Base-by-base conservation (phyloP, 2,113 vertebrate species). In the Eudyptes chrysolophus region DNA sequence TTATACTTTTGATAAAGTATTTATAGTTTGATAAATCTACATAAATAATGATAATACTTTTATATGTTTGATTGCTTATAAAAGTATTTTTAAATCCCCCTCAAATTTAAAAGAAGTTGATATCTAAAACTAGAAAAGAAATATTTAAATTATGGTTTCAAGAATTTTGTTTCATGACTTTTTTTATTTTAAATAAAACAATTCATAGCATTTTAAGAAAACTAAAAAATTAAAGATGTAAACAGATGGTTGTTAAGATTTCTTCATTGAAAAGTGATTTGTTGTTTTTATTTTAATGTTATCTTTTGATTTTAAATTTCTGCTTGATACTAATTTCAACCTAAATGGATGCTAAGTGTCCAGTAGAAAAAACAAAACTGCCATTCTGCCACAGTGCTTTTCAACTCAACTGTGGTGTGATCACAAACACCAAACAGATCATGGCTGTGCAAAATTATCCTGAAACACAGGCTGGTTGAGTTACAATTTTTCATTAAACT, bases 201-300 rank as follows among this genome's bases (percentile, higher is more conserved):
- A 10, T 48, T 36, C 42, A 10, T 6, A 55, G 2, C 1, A 1
- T 64, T 72, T 77, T 84, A 84, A 40, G 32, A 60, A 55, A 89
- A 49, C 12, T 13, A 11, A 52, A 79, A 81, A 34, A 3, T 1
- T 38, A 27, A 62, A 55, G 1, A 27, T 2, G 0, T 42, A 48
- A 74, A 51, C 30, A 3, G 6, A 32, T 70, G 8, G 11, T 57
- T 60, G 17, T 55, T 62, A 30, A 61, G 13, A 57, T 70, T 84
- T 72, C 7, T 57, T 60, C 19, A 62, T 10, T 57, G n/a, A 61
- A 71, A 62, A 12, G 20, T 21, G 13, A 20, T 72, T 60, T 60
- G 25, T 46, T 69, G 4, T 2, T 71, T 75, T 70, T 44, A 62
- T 83, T 71, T 70, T 82, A 58, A 38, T 36, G 10, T n/a, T 71